phyloP scores from a whole-genome alignment of 2,113 vertebrate genomes.

The Lonchura striata region DNA sequence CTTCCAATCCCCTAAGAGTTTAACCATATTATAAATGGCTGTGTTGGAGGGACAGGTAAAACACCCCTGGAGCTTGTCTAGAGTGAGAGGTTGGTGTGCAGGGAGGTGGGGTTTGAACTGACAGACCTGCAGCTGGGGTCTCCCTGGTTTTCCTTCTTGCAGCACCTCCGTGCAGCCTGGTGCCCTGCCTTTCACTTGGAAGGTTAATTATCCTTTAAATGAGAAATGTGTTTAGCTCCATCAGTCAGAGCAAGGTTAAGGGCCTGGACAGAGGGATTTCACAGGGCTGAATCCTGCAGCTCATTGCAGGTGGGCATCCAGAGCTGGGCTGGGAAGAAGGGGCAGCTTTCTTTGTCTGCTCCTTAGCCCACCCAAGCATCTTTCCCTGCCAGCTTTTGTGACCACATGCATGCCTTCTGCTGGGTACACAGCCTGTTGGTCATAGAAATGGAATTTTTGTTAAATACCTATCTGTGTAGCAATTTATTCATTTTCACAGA shows the following conservation, averaged over 20 bases:
- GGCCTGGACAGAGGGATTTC: not conserved
- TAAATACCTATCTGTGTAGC: not conserved
- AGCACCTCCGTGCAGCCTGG: not conserved
- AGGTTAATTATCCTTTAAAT: not conserved
- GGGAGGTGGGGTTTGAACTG: not conserved
- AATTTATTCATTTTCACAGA: not conserved
- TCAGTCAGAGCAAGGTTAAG: not conserved
- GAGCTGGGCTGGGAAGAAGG: not conserved
- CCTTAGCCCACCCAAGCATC: not conserved
- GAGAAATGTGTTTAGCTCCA: not conserved
- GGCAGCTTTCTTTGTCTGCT: not conserved
- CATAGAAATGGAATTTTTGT: not conserved
- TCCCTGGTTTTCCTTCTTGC: not conserved
- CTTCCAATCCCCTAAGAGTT: not conserved
- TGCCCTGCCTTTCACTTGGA: not conserved
- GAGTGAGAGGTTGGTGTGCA: not conserved
- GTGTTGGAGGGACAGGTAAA: not conserved
- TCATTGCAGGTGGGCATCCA: fast-evolving
- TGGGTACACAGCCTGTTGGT: fast-evolving
- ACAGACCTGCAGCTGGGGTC: not conserved
- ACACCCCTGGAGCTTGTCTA: no score
- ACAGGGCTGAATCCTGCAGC: not conserved
- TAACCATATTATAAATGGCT: not conserved
- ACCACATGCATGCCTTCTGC: not conserved
- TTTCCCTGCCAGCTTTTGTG: not conserved